A percentile compares a stretch with the other conserved stretches of the same genome.
These are phyloP conservation scores for Cloeon dipterum DNA, from an alignment of 2,888 invertebrate genomes.

Conservation along the genomic window DNA sequence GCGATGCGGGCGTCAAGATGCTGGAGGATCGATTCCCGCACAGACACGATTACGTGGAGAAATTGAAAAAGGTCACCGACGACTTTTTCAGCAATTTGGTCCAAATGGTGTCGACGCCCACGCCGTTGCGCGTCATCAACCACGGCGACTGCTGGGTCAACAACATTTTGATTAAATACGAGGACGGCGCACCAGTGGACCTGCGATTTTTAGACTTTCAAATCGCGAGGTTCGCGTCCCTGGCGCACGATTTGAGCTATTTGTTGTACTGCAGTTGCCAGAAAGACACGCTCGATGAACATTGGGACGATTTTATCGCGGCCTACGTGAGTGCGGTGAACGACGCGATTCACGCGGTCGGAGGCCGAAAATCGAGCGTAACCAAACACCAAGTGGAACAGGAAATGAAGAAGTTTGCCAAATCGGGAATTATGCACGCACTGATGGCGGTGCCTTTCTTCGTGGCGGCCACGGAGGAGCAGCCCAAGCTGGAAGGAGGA, in stretches of 20 bases:
- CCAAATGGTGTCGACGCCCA: neutral
- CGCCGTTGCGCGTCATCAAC: conserved; percentile 5
- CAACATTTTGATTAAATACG: conserved; percentile 6
- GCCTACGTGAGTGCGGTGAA: neutral
- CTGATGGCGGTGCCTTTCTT: neutral
- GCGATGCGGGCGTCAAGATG: neutral
- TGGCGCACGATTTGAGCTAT: conserved; percentile 9
- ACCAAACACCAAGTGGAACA: neutral
- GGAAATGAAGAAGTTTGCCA: neutral
- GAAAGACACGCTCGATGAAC: neutral
- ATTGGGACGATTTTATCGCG: neutral
- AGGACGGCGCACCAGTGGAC: conserved; percentile 6
- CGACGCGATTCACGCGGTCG: neutral
- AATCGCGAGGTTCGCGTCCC: conserved; percentile 7
- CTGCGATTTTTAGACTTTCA: conserved; percentile 11
- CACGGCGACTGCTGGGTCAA: conserved; percentile 8
- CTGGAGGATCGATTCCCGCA: neutral
- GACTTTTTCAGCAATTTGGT: neutral
- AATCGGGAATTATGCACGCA: neutral
- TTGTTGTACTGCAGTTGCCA: conserved; percentile 9
- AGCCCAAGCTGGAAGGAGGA: neutral
- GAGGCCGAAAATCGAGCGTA: neutral
- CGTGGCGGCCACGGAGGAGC: neutral
- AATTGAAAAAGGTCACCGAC: neutral
- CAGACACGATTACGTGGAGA: neutral